Percentiles rank a stretch among this genome's conserved stretches.
These are phyloP conservation scores for Baryphthengus martii DNA, from an alignment of 2,113 vertebrate genomes.

Conservation along the genomic window DNA sequence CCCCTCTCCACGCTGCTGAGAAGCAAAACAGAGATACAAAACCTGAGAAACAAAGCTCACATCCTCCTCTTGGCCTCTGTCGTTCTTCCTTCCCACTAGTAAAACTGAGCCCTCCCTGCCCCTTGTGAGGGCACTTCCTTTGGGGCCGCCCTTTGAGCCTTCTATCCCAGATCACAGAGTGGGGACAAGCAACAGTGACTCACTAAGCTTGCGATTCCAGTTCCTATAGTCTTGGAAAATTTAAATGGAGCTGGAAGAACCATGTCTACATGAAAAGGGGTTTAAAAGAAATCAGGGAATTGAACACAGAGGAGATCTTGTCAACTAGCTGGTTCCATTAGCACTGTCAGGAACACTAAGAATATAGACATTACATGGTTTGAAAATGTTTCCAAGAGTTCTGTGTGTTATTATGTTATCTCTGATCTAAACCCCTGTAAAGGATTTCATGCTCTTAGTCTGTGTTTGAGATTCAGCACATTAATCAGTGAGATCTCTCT, in stretches of 20 bases:
- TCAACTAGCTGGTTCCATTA: constrained; percentile 64
- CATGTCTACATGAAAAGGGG: background rate
- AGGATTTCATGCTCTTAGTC: constrained; percentile 70
- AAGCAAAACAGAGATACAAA: background rate
- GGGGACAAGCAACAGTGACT: background rate
- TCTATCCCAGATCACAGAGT: background rate
- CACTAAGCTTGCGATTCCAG: rapidly evolving
- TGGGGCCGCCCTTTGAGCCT: background rate
- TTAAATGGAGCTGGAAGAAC: constrained; percentile 16
- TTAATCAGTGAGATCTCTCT: constrained; percentile 63
- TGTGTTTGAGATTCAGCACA: constrained; percentile 67
- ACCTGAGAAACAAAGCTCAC: background rate
- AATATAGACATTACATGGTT: constrained; percentile 66
- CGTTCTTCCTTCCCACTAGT: background rate
- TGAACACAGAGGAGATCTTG: constrained; percentile 56
- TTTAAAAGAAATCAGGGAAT: constrained; percentile 37
- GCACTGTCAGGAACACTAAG: constrained; percentile 58
- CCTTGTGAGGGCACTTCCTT: background rate
- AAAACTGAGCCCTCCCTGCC: background rate
- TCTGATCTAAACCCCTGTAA: constrained; percentile 69
- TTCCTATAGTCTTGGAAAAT: background rate
- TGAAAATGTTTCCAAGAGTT: constrained; percentile 67
- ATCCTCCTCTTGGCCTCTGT: background rate
- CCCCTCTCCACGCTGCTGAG: background rate
- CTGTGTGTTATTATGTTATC: constrained; percentile 68